These are phyloP conservation scores for Stomatorhinus ivindoensis DNA, from an alignment of 2,113 vertebrate genomes.

Conservation along the genomic window DNA sequence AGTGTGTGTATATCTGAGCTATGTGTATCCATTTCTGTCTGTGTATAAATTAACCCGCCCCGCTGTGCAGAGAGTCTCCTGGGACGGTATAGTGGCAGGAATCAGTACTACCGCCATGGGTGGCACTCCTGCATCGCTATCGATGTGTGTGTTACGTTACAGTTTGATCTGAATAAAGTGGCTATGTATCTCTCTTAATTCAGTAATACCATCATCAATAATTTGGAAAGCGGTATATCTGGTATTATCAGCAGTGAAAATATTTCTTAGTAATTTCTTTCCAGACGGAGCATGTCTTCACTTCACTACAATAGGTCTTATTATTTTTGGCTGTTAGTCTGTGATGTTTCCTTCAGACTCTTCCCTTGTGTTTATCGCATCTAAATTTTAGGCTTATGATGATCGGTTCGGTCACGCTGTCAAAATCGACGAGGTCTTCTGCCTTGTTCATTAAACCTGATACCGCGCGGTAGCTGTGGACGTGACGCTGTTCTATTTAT, in stretches of 20 bases:
- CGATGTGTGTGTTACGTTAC: slow-evolving; percentile 32
- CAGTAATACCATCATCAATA: slow-evolving; percentile 42
- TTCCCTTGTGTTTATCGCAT: background rate
- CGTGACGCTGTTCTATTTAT: background rate
- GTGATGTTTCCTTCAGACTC: background rate
- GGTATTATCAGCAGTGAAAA: slow-evolving; percentile 32
- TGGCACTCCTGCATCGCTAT: slow-evolving; percentile 53
- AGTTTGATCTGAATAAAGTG: slow-evolving; percentile 6
- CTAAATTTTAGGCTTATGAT: background rate
- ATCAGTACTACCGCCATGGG: slow-evolving; percentile 46
- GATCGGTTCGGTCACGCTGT: background rate
- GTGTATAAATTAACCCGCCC: slow-evolving; percentile 41
- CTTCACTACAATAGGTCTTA: background rate
- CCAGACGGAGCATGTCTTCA: slow-evolving; percentile 21
- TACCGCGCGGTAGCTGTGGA: background rate
- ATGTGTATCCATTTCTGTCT: slow-evolving; percentile 16
- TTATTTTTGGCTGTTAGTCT: background rate
- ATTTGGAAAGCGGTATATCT: slow-evolving; percentile 38
- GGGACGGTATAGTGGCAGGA: slow-evolving; percentile 50
- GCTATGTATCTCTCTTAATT: slow-evolving; percentile 10
- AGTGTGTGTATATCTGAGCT: slow-evolving; percentile 13
- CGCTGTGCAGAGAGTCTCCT: slow-evolving; percentile 41
- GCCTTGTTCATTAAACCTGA: background rate
- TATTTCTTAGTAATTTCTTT: slow-evolving; percentile 31
- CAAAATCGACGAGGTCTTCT: background rate